Evolutionary conservation across 2,888 invertebrate genomes (phyloP).

Genomic region (Meghimatium bilineatum): DNA sequence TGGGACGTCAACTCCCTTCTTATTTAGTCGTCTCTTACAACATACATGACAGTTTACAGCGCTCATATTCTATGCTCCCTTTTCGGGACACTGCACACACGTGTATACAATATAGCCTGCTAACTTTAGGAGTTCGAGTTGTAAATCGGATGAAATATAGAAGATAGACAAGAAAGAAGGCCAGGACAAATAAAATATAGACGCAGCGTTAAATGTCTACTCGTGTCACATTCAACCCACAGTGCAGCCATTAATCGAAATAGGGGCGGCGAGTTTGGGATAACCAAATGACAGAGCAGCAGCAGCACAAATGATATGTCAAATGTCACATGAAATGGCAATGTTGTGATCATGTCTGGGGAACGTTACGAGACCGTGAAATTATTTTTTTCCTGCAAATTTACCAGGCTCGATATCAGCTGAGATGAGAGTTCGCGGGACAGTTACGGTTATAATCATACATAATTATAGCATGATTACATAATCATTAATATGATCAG

Average conservation of each 20-base stretch:
- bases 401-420: background rate
- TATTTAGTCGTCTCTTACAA: too few relatives aligned
- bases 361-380: background rate
- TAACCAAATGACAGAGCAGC: constrained; percentile 2
- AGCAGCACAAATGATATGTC: constrained; percentile 15
- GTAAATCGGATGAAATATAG: too few relatives aligned
- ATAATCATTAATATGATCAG: too few relatives aligned
- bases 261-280: too few relatives aligned
- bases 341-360: background rate
- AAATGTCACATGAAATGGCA: constrained; percentile 20
- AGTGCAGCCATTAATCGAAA: background rate
- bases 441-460: too few relatives aligned
- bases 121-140: too few relatives aligned
- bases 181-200: background rate
- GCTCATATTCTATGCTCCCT: too few relatives aligned
- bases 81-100: too few relatives aligned
- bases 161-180: background rate
- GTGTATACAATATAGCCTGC: too few relatives aligned
- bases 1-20: too few relatives aligned
- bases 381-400: background rate
- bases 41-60: too few relatives aligned
- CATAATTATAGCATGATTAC: too few relatives aligned
- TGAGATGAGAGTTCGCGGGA: background rate
- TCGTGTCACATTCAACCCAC: background rate
- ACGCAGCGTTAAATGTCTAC: background rate